phyloP scores from a whole-genome alignment of 2,113 vertebrate genomes.

The Psittacula cyanocephala region DNA sequence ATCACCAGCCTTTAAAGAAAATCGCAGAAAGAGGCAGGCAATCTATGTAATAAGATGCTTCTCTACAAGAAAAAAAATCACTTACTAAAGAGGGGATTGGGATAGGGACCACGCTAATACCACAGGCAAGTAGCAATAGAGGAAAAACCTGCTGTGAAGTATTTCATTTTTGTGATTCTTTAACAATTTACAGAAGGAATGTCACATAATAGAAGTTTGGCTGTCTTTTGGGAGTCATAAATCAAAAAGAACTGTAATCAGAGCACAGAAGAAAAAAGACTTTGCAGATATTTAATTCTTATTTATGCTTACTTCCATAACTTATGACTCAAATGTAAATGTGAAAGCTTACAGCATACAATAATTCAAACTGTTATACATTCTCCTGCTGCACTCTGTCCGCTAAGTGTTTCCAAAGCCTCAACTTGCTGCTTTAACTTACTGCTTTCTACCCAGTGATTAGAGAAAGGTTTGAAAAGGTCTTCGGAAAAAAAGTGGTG shows the following conservation, averaged over 20 bases:
- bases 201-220: slow-evolving; percentile 65
- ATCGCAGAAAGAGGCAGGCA: neutral
- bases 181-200: slow-evolving; percentile 77
- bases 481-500: slow-evolving; percentile 58
- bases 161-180: slow-evolving; percentile 74
- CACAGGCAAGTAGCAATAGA: slow-evolving; percentile 43
- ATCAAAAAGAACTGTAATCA: slow-evolving; percentile 74
- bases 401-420: slow-evolving; percentile 63
- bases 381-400: slow-evolving; percentile 36
- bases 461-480: slow-evolving; percentile 74
- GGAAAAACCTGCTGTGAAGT: slow-evolving; percentile 75
- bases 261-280: slow-evolving; percentile 72
- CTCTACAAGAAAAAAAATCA: neutral
- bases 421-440: slow-evolving; percentile 66
- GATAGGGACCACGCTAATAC: neutral
- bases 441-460: slow-evolving; percentile 64
- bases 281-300: slow-evolving; percentile 77
- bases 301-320: slow-evolving; percentile 72
- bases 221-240: slow-evolving; percentile 72
- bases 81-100: neutral
- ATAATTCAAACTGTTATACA: slow-evolving; percentile 60
- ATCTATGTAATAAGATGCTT: neutral
- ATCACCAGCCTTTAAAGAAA: slow-evolving; percentile 1
- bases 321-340: slow-evolving; percentile 66
- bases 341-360: slow-evolving; percentile 36